Evolutionary conservation across 2,797 vertebrate species (phyloP), one percentile per base, ranked within the genome.

Genomic region (Microcaecilia unicolor): DNA sequence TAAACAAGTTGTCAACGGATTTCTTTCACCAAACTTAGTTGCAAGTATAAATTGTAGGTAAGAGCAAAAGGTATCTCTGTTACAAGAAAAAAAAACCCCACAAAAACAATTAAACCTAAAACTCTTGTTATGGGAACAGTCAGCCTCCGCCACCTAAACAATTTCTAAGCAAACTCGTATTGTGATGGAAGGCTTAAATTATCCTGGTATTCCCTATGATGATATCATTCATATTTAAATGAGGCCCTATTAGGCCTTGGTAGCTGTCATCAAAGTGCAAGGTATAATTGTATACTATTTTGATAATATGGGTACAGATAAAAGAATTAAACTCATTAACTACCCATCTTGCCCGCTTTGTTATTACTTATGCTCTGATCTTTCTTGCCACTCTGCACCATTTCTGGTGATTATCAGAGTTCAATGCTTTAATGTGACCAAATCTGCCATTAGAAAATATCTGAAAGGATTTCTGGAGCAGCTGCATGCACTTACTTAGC

Each of bases 241-340:
- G 72, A 75, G 62, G 64, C 63, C 51, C 64, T 67, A 79, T 74
- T 78, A 57, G 68, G 61, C 67, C 70, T 48, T 55, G 62, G 45
- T 51, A 51, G 65, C 62, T 67, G 69, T 73, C 68, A 53, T 63
- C 64, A 61, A 71, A 72, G 55, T 54, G 35, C 47, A 74, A 80
- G 72, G 74, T 81, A 70, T 84, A 81, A 82, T 82, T 84, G 77
- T 73, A 79, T 67, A 76, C 78, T 74, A 79, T 83, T 75, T 72
- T 69, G 70, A 55, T 77, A 80, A 81, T 74, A 72, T 35, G 64
- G 68, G 71, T 35, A 47, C 56, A 75, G 70, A 84, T 82, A 76
- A 81, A 83, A 81, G 76, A 74, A 64, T 67, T 55, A 43, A 55
- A 54, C 74, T 83, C 71, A 79, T 82, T 80, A 76, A 64, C 58